Conservation (phyloP, 2,797 vertebrate species). For the Acrossocheilus fasciatus region DNA sequence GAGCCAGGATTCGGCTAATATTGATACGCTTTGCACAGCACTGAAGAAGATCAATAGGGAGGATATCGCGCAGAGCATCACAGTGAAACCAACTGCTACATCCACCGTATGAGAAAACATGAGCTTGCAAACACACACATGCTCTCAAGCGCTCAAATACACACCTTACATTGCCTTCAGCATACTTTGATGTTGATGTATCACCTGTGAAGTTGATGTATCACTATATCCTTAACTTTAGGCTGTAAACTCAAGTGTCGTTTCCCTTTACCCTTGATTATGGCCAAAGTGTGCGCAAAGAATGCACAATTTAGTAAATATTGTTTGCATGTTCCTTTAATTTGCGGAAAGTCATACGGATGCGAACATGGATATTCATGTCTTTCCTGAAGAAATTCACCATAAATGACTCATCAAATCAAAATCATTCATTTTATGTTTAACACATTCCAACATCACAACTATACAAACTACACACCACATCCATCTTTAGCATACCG, state of each 20-base stretch:
- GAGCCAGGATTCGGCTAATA: slow-evolving; percentile 88
- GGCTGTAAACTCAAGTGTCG: slow-evolving; percentile 34
- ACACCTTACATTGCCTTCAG: slow-evolving; percentile 34
- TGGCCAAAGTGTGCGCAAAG: slow-evolving; percentile 23
- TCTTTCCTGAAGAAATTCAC: neutral
- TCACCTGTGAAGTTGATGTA: slow-evolving; percentile 35
- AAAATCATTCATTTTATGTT: slow-evolving; percentile 4
- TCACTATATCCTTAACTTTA: slow-evolving; percentile 31
- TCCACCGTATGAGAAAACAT: slow-evolving; percentile 81
- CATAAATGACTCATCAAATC: neutral
- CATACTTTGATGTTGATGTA: slow-evolving; percentile 19
- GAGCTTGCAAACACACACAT: slow-evolving; percentile 22
- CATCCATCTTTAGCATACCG: neutral
- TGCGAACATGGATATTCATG: neutral
- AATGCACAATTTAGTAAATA: slow-evolving; percentile 14
- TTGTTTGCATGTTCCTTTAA: slow-evolving; percentile 42
- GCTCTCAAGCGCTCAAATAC: slow-evolving; percentile 35
- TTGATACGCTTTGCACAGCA: slow-evolving; percentile 87
- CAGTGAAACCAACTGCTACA: slow-evolving; percentile 87
- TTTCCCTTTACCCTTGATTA: slow-evolving; percentile 22
- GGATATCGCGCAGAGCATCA: slow-evolving; percentile 90
- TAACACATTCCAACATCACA: slow-evolving; percentile 1
- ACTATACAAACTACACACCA: neutral
- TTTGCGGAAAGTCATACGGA: slow-evolving; percentile 5
- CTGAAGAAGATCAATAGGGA: slow-evolving; percentile 91